Evolutionary conservation across 30 jellyfish, hydroid and myxozoan genomes (phyloP).

Genomic region (Pelagia noctiluca): DNA sequence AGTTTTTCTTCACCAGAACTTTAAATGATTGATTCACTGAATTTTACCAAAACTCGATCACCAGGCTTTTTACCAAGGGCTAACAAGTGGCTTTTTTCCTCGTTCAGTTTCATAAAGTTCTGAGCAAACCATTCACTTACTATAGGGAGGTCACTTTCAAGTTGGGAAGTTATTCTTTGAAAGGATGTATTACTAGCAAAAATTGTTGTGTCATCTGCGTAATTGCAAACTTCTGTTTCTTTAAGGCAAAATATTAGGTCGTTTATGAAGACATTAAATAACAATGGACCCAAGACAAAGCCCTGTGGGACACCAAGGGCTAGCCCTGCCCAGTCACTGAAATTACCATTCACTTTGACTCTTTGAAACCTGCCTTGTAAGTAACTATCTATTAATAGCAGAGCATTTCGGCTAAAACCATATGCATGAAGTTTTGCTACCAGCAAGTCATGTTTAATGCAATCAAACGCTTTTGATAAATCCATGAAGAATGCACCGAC

Average conservation of each 20-base stretch:
- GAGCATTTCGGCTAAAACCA: conserved; percentile 2
- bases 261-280: conserved; percentile 28
- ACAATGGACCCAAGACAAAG: neutral
- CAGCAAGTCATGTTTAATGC: conserved; percentile 1
- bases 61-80: no score
- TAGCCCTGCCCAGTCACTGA: conserved; percentile 9
- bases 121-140: neutral
- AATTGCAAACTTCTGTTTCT: no score
- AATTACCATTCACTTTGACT: neutral
- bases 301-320: conserved; percentile 26
- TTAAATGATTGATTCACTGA: neutral
- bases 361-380: conserved; percentile 5
- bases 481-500: neutral
- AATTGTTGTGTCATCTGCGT: no score
- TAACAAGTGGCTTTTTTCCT: no score
- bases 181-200: neutral
- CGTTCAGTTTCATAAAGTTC: no score
- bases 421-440: neutral
- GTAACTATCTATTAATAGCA: neutral
- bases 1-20: neutral
- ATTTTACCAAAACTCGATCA: neutral
- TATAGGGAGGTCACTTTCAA: neutral
- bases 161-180: conserved; percentile 9
- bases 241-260: neutral
- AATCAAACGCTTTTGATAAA: neutral